Evolutionary conservation across 2,797 vertebrate genomes (phyloP).

Genomic region (Dromococcyx pavoninus): DNA sequence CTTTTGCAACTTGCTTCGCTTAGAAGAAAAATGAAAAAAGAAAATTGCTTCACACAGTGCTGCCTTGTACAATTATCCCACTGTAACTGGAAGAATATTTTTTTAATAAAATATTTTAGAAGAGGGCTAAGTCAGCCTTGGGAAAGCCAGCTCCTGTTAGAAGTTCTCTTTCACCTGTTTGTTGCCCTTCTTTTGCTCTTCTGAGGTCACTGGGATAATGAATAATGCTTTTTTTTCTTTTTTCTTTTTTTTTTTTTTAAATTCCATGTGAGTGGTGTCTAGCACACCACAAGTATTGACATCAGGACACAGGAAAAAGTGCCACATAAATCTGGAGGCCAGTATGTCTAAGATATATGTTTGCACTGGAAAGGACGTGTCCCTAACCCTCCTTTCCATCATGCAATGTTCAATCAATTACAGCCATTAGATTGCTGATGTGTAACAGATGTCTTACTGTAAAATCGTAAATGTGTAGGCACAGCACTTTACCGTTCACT

Average conservation of each 20-base stretch:
- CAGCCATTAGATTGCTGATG: not conserved
- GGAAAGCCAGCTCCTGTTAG: not conserved
- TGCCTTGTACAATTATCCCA: not conserved
- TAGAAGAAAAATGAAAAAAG: not conserved
- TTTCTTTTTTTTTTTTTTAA: not conserved
- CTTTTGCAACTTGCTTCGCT: not conserved
- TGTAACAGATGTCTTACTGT: not conserved
- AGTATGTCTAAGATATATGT: not conserved
- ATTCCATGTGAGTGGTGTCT: not conserved
- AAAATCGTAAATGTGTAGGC: not conserved
- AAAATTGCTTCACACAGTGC: not conserved
- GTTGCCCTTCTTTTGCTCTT: not conserved
- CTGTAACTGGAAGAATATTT: not conserved
- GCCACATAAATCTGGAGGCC: not conserved
- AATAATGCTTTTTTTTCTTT: not conserved
- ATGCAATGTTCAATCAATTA: not conserved
- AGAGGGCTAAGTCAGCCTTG: not conserved
- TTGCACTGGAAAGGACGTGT: not conserved
- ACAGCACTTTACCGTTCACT: not conserved
- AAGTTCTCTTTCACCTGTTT: not conserved
- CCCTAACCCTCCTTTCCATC: not conserved
- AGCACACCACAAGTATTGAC: not conserved
- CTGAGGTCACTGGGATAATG: not conserved
- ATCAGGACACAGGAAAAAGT: not conserved
- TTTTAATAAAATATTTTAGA: not conserved